These are phyloP conservation scores for Meganola albula DNA, from an alignment of 2,888 invertebrate species.

Conservation along the genomic window DNA sequence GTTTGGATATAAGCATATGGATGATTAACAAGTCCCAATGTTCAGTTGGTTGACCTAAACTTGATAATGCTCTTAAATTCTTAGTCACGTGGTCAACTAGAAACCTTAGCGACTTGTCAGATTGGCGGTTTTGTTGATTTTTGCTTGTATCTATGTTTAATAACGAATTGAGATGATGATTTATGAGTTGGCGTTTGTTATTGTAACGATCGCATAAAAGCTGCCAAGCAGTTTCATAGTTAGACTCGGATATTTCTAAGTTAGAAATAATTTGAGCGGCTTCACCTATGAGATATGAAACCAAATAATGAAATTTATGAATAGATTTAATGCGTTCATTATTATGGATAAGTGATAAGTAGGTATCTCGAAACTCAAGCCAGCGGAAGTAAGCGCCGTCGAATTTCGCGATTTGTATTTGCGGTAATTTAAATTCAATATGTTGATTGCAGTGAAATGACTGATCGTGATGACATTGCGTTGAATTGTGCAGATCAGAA, in stretches of 20 bases:
- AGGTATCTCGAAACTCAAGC: constrained; percentile 25
- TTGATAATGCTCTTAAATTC: constrained; percentile 23
- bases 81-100: constrained; percentile 25
- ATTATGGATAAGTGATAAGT: constrained; percentile 4
- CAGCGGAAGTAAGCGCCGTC: no score
- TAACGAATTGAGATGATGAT: constrained; percentile 18
- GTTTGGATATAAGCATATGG: constrained; percentile 17
- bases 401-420: no score
- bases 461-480: no score
- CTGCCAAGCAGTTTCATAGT: constrained; percentile 24
- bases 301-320: constrained; percentile 23
- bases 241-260: constrained; percentile 19
- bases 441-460: no score
- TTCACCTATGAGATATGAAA: constrained; percentile 19
- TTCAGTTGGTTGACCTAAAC: constrained; percentile 21
- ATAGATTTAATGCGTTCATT: constrained; percentile 14
- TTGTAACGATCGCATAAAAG: constrained; percentile 19
- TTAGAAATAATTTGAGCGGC: constrained; percentile 19
- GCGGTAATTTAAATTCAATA: no score
- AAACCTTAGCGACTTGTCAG: constrained; percentile 16
- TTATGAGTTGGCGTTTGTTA: constrained; percentile 13
- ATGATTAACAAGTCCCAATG: constrained; percentile 24
- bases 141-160: no score
- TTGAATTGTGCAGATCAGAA: no score
- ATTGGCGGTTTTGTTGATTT: constrained; percentile 12